Base-by-base conservation (phyloP, 2,113 vertebrate genomes). In the Spermophilus dauricus region DNA sequence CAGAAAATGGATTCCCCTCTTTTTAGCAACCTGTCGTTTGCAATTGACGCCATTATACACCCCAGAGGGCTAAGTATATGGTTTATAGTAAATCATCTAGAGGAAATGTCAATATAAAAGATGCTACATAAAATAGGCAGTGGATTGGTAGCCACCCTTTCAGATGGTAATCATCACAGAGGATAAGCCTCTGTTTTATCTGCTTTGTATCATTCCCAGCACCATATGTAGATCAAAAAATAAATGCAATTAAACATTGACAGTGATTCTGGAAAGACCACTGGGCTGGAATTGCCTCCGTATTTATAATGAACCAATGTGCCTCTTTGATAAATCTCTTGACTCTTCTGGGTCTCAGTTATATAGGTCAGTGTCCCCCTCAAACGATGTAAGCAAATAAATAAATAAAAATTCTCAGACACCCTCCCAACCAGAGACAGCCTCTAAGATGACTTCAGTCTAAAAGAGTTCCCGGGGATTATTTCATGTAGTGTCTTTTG, bases 11-110 rank as follows among this genome's bases (percentile, higher is more conserved):
- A 65, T 53, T 48, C 9, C 14, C 32, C 45, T 91, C 82, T 53
- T 78, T 84, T 91, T 18, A 63, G 48, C 53, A 58, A 80, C n/a
- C 22, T 11, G 1, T n/a, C 83, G 67, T 89, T 84, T 91, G 56
- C 39, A 90, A 63, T 4, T 83, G 82, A 86, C 30, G 85, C 45
- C n/a, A 39, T 88, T 42, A 63, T 69, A 39, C 34, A 81, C 30
- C 69, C 84, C 39, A 17, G 72, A 81, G 86, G 48, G n/a, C 39
- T 84, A 84, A 92, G 67, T 45, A 34, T 39, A 86, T 4, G 75
- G 73, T 84, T 86, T 65, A 84, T 28, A 73, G 76, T 65, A 81
- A 97, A 80, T 75, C 77, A 89, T 84, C 81, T 37, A 20, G 26
- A 77, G 72, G 69, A 89, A 78, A 10, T 32, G 34, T 82, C 26